These are phyloP conservation scores for Hemistola chrysoprasaria DNA, from an alignment of 2,888 invertebrate species.

Conservation along the genomic window DNA sequence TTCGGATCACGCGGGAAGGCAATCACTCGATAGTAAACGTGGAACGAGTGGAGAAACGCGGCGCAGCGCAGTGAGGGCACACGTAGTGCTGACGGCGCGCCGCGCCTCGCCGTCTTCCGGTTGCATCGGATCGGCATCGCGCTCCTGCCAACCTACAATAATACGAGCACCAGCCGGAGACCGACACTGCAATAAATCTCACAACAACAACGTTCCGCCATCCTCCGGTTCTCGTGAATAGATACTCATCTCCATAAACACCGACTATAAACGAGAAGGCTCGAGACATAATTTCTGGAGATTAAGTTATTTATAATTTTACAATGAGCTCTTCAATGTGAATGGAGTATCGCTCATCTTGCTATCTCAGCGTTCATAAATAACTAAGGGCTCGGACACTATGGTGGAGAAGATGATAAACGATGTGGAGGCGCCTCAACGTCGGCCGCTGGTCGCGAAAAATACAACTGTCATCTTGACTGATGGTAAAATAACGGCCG, in stretches of 20 bases:
- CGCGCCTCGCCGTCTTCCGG: constrained; percentile 43
- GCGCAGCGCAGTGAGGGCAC: constrained; percentile 49
- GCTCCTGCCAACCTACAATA: constrained; percentile 37
- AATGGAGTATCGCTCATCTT: constrained; percentile 32
- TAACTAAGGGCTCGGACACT: constrained; percentile 62
- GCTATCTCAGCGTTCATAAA: constrained; percentile 55
- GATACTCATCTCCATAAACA: constrained; percentile 8
- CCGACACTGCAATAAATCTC: constrained; percentile 39
- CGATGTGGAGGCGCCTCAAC: constrained; percentile 68
- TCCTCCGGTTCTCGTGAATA: constrained; percentile 18
- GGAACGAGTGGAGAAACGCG: constrained; percentile 58
- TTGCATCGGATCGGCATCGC: constrained; percentile 47
- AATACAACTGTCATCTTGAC: constrained; percentile 80
- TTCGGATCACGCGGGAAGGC: constrained; percentile 75
- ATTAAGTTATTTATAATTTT: constrained; percentile 14
- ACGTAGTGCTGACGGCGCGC: constrained; percentile 63
- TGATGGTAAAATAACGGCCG: constrained; percentile 74
- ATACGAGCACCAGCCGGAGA: constrained; percentile 35
- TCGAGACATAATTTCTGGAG: neutral
- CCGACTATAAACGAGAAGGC: neutral
- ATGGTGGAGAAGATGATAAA: constrained; percentile 72
- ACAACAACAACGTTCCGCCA: constrained; percentile 33
- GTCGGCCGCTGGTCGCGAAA: constrained; percentile 76
- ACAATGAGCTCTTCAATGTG: constrained; percentile 15
- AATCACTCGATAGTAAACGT: constrained; percentile 79